Base-by-base conservation (phyloP, 2,113 vertebrate genomes). In the Pomatostomus ruficeps region DNA sequence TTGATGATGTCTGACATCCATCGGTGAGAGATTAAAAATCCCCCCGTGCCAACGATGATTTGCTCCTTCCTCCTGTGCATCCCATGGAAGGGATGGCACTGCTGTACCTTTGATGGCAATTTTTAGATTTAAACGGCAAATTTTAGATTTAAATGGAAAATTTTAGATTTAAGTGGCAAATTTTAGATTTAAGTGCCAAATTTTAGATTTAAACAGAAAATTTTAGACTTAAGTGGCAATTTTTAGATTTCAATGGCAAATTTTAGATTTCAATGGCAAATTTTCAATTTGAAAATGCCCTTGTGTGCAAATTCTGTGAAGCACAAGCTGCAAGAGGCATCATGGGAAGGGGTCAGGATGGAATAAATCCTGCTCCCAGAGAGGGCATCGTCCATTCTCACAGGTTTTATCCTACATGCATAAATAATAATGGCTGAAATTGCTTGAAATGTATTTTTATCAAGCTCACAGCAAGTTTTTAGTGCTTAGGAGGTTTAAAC, bases 1-100 rank as follows among this genome's bases (percentile, higher is more conserved):
- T 88, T 48, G 43, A 29, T 43, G 48, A 16, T 71, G 67, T 83
- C 77, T 59, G n/a, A n/a, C n/a, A n/a, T n/a, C n/a, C n/a, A n/a
- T n/a, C n/a, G n/a, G n/a, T n/a, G n/a, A n/a, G n/a, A n/a, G n/a
- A n/a, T n/a, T n/a, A 28, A 66, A 88, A 93, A 62, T 54, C 15
- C 23, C 23, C 9, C n/a, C 45, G 21, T 45, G 49, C 28, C 67
- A 71, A 17, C 26, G 79, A 1, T 36, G 21, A 7, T 28, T 58
- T 0, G 0, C 6, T 59, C 17, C n/a, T 59, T 2, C 25, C 51
- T 54, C 46, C 21, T 55, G 55, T 85, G 9, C 31, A 21, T 48
- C 43, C 23, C 23, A 1, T 13, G 42, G 33, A 11, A 26, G 33
- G 54, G 42, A 33, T 11, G 6, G 62, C 31, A 33, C 33, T 80